Base-by-base conservation (phyloP, 2,888 invertebrate genomes). In the Atethmia centrago region DNA sequence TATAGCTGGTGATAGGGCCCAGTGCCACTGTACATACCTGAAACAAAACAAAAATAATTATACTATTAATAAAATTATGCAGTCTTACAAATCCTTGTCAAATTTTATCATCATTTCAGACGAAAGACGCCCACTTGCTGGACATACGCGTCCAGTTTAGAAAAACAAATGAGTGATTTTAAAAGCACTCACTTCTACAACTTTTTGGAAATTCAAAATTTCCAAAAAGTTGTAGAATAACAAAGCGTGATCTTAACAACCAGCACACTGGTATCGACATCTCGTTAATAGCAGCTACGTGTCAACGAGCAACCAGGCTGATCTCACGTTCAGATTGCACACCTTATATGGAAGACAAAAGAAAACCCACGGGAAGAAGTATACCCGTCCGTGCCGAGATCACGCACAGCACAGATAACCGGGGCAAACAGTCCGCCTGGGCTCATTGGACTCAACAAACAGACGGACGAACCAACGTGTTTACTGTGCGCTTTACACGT, bases 391-490 rank as follows among this genome's bases (percentile, higher is more conserved):
- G 82, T 80, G 84, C 76, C 86, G 87, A 92, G 94, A 93, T 93
- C 93, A 93, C 91, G 93, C 90, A 90, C 85, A 67, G 79, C 83
- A 70, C 74, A 88, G 91, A 92, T 92, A 92, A 89, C 88, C 88
- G 85, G 88, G 88, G 90, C 90, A 93, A 91, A 92, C 92, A 87
- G 84, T 88, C 87, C 80, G 88, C 66, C 85, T 74, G 79, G 90
- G 90, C 94, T 94, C 93, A 89, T 94, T 91, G 93, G 92, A 86
- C 91, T 91, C 88, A 64, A 82, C 94, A 95, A 95, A 95, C 92
- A 95, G 79, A 87, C 92, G 88, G 82, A 87, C 91, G 88, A 88
- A 80, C 88, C 88, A 85, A 85, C 88, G 84, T 94, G 93, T 95
- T 95, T 95, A 91, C 91, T 80, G 85, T 89, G 90, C 90, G 94